Base-by-base conservation (phyloP, 2,797 vertebrate species). In the Lepus townsendii region DNA sequence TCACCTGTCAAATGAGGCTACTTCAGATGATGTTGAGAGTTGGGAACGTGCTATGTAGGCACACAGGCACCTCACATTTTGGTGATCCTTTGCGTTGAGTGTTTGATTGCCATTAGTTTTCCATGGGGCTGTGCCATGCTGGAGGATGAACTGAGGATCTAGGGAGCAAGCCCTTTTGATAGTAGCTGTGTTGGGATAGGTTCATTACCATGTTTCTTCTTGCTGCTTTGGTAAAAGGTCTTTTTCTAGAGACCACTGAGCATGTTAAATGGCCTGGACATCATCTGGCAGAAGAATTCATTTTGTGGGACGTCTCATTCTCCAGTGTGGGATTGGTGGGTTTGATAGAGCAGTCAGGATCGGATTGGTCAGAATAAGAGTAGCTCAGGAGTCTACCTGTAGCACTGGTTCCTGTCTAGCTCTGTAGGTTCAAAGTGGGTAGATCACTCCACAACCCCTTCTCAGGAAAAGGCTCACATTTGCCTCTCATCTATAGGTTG, bases 51-150 rank as follows among this genome's bases (percentile, higher is more conserved):
- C 32, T 63, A 20, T 26, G 10, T 20, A 83, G 76, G 68, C 42
- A 60, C 42, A 4, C n/a, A 79, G 47, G 54, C 79, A 38, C n/a
- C 22, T 26, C 30, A 24, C 24, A 66, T 93, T 30, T 54, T 62
- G 32, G 14, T 91, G 68, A 13, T 65, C 22, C 1, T 66, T 42
- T 65, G 17, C 42, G 5, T 38, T 47, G 57, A 72, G 80, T 63
- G 26, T 47, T 82, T 63, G 13, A 68, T 96, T 92, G 93, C 32
- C 42, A 26, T 88, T 93, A 26, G 9, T 83, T 69, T 82, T 90
- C 72, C 24, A 0, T 84, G 57, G 86, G 32, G 20, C 7, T 71
- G 3, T 77, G 52, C 42, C 68, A 17, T 68, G 14, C n/a, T 4
- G 54, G 62, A 73, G 52, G 38, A 73, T 73, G 57, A 75, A n/a